phyloP scores from a whole-genome alignment of 2,113 vertebrate species.

The Mola mola region DNA sequence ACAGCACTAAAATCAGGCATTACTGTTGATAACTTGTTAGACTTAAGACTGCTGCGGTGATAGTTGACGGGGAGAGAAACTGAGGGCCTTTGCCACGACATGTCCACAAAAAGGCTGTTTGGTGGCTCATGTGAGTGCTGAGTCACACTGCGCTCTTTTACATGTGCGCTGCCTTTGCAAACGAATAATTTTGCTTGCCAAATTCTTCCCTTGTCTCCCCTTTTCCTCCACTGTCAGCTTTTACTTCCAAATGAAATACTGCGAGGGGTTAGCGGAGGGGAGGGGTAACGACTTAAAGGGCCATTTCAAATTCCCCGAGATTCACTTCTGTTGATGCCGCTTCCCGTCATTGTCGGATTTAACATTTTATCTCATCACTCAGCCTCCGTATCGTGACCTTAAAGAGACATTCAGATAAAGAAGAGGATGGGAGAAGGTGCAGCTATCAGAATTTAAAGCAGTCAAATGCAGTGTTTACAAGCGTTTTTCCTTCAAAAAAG shows the following conservation, averaged over 20 bases:
- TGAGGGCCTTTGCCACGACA: conserved; percentile 14
- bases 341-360: conserved; percentile 43
- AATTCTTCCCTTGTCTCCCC: conserved; percentile 35
- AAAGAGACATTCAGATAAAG: conserved; percentile 40
- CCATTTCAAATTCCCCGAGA: conserved; percentile 36
- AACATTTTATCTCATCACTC: conserved; percentile 36
- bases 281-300: conserved; percentile 29
- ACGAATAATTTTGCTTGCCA: conserved; percentile 42
- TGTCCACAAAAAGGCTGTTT: conserved; percentile 25
- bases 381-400: conserved; percentile 49
- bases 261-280: conserved; percentile 2
- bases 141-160: conserved; percentile 61
- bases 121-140: conserved; percentile 46
- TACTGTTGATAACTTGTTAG: conserved; percentile 20
- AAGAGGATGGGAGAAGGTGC: conserved; percentile 46
- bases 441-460: conserved; percentile 46
- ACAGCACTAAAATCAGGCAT: conserved; percentile 27
- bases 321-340: conserved; percentile 27
- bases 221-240: conserved; percentile 51
- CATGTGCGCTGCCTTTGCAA: conserved; percentile 48
- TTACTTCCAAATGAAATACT: conserved; percentile 45
- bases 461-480: conserved; percentile 54
- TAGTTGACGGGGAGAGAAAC: neutral
- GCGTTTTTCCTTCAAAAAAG: conserved; percentile 8
- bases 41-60: conserved; percentile 16